A percentile compares a stretch with the other conserved stretches of the same genome.
Conservation (phyloP, 1,140 invertebrate species). For the Caenorhabditis remanei region DNA sequence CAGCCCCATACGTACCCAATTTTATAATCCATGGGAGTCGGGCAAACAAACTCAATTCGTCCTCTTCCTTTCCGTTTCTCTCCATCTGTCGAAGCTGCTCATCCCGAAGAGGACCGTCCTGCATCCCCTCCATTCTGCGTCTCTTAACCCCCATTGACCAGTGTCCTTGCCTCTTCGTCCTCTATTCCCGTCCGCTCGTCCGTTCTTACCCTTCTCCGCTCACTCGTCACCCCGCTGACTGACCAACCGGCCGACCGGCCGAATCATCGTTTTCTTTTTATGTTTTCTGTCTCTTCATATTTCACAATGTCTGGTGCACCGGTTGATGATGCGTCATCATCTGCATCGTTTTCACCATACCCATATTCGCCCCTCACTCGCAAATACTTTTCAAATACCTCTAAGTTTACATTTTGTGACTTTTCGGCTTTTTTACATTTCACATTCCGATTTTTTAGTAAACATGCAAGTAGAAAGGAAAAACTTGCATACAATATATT, state of each 20-base stretch:
- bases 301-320: conserved; percentile 13
- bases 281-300: conserved; percentile 30
- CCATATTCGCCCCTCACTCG: conserved; percentile 28
- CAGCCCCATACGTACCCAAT: conserved; percentile 46
- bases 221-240: conserved; percentile 16
- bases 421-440: conserved; percentile 18
- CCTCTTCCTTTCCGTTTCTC: background rate
- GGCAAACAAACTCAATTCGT: conserved; percentile 54
- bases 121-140: conserved; percentile 40
- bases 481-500: too few relatives aligned
- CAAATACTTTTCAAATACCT: conserved; percentile 43
- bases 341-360: conserved; percentile 33
- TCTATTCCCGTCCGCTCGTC: conserved; percentile 50
- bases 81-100: conserved; percentile 47
- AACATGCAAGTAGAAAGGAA: too few relatives aligned
- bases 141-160: conserved; percentile 47
- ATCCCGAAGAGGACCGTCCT: conserved; percentile 47
- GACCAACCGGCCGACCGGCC: conserved; percentile 29
- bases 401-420: conserved; percentile 46
- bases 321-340: conserved; percentile 49
- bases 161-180: conserved; percentile 53
- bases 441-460: too few relatives aligned
- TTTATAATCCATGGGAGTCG: conserved; percentile 56
- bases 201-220: conserved; percentile 32
- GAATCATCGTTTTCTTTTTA: conserved; percentile 41